Evolutionary conservation across 2,113 vertebrate genomes (phyloP), one percentile per base, ranked within the genome.

Genomic region (Lathamus discolor): DNA sequence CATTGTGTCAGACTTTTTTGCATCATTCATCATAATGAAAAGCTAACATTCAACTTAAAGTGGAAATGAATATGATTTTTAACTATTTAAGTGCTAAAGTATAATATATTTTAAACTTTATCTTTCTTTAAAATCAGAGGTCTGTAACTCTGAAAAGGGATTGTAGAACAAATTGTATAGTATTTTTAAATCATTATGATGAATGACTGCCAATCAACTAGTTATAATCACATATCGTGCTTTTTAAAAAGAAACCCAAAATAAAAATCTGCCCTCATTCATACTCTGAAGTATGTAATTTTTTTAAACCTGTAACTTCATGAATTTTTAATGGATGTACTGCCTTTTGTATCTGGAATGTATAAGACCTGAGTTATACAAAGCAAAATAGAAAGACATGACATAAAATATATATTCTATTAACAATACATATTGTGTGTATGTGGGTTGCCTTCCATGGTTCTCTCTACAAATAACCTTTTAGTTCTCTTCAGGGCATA

Each of bases 181-280:
- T 49, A 4, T 91, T 96, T 96, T 91, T 39, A 97, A 97, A 96
- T 95, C 93, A 96, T 80, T 64, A 75, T 76, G 77, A 84, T 93
- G 77, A 98, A 95, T 48, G 70, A 91, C 92, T 97, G 95, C 88
- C 96, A 98, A 97, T 97, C 97, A 97, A 89, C 82, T 95, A 95
- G 92, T 92, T 95, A 81, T 94, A 98, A 97, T 97, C 97, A 95
- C 27, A 93, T 84, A 97, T 94, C 96, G 86, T 97, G 57, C 74
- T 84, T 83, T 75, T 85, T 82, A 62, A 88, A 97, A 98, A 96
- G 73, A 96, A 97, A 94, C 84, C 74, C 91, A 94, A 97, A 97
- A 96, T 97, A 95, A 84, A 97, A 97, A 94, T 86, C 69, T 94
- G 90, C 96, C 82, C 73, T 95, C 87, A 95, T 96, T 97, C 91